Base-by-base conservation (phyloP, 2,888 invertebrate species). In the Cataglyphis albicans region DNA sequence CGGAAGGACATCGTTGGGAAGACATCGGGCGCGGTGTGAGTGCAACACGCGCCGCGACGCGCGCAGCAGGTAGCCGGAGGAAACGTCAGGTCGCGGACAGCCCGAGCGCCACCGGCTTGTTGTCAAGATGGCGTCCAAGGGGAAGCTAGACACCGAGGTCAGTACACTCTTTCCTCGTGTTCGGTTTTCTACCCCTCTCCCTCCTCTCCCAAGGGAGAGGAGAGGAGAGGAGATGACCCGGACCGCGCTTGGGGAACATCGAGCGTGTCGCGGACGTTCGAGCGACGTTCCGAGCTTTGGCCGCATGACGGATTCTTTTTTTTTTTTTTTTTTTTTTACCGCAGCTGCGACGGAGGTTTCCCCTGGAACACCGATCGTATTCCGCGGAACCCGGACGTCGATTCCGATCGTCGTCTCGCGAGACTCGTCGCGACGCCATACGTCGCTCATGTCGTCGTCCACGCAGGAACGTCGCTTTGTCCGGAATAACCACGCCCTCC, bases 71-170 rank as follows among this genome's bases (percentile, higher is more conserved):
- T 90, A 87, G 85, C 84, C 81, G 88, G 64, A 76, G 78, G 3
- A 84, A 84, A 63, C 81, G 74, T 74, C 29, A 70, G 76, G 70
- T 87, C 88, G 81, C 84, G 25, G 64, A 55, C 52, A 35, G 59
- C 35, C 85, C 88, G 88, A 85, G 90, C 88, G 91, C 91, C 91
- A 91, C 91, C 89, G 89, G 78, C 59, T 90, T 92, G 92, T 93
- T 93, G 93, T 91, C 93, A 93, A 93, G 88, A 93, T 93, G 93
- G 93, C 93, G 93, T 92, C 92, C 84, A 93, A 93, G 87, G 92
- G 91, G 87, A 91, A 93, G 88, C 90, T 92, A 84, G 90, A 84
- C 81, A 81, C 87, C 65, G 93, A 93, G 92, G 93, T 93, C 87
- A 93, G 90, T 89, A 85, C 84, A 85, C 84, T 59, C 25, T 32